Evolutionary conservation across 1,140 invertebrate genomes (phyloP), one percentile per base, ranked within the genome.

Genomic region (Euwallacea similis): DNA sequence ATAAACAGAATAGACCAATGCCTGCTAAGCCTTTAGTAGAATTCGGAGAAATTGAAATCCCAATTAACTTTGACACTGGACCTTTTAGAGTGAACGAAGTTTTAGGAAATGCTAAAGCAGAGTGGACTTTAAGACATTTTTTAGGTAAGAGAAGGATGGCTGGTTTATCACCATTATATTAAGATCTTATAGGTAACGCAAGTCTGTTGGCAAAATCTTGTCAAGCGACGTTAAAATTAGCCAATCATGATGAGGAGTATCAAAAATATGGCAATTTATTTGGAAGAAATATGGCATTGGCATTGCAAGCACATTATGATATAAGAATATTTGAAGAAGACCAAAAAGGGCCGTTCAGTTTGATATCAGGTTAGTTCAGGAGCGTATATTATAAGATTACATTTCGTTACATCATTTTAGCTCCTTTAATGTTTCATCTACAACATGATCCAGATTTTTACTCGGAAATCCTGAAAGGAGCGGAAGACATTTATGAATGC

Each of bases 231-330:
- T 82, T 97, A 44, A 90, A 91, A 80, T 83, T 98, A 60, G 94
- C 92, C 10, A 90, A 89, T 33, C 94, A 96, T 79, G 83, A 85
- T 16, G 83, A 87, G 55, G 84, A 87, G 13, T 81, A 91, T 59
- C 90, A 92, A 77, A 84, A 88, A 33, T 85, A 89, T 77, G 95
- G 91, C 0, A 94, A 92, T 81, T 86, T 91, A 58, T 97, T 97
- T 87, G 96, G 95, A 21, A 91, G 93, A 81, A 92, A 96, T 83
- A 84, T 97, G 60, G 93, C 93, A 0, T 84, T 96, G 16, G 93
- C 93, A 46, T 95, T 93, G 89, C 94, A 97, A 83, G 93, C 94
- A 9, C 86, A 86, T 76, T 78, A 87, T 7, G 87, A 89, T 53
- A 56, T 70, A 21, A 55, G 73, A 47, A 21, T 68, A 55, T 73